A percentile compares a stretch with the other conserved stretches of the same genome.
Evolutionary conservation across 1,140 invertebrate species (phyloP).

Genomic region (Zaprionus kolodkinae): DNA sequence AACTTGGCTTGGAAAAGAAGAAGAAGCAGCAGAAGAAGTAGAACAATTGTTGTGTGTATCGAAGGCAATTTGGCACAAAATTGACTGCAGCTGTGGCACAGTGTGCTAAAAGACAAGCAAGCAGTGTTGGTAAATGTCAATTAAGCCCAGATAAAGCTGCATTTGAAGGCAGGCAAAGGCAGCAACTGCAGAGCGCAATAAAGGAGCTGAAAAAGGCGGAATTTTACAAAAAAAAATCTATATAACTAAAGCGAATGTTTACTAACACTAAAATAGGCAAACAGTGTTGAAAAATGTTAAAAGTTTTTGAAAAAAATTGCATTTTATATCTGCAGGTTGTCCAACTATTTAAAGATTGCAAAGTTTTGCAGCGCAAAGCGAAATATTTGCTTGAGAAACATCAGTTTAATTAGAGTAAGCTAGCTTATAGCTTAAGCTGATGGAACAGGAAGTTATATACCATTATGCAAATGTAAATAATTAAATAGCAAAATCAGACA

Average conservation of each 20-base stretch:
- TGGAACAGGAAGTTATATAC: too few relatives aligned
- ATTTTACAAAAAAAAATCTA: background rate
- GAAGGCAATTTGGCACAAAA: background rate
- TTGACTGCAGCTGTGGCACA: background rate
- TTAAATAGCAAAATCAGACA: too few relatives aligned
- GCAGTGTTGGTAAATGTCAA: background rate
- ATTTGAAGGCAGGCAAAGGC: background rate
- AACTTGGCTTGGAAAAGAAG: background rate
- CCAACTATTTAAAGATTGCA: too few relatives aligned
- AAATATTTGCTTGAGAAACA: too few relatives aligned
- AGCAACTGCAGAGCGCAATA: background rate
- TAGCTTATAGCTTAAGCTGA: too few relatives aligned
- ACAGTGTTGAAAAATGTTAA: background rate
- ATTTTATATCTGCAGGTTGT: too few relatives aligned
- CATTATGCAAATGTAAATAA: too few relatives aligned
- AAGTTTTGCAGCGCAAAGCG: too few relatives aligned
- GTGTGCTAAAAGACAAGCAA: background rate
- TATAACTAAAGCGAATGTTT: background rate
- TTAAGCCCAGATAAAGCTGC: background rate
- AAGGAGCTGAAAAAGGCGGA: background rate
- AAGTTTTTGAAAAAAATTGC: too few relatives aligned
- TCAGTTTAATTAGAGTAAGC: too few relatives aligned
- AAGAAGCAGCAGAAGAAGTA: too few relatives aligned
- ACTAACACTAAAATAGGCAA: background rate
- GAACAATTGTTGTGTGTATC: too few relatives aligned